A percentile compares a stretch with the other conserved stretches of the same genome.
Evolutionary conservation across 1,140 invertebrate genomes (phyloP).

Genomic region (Ruditapes philippinarum): DNA sequence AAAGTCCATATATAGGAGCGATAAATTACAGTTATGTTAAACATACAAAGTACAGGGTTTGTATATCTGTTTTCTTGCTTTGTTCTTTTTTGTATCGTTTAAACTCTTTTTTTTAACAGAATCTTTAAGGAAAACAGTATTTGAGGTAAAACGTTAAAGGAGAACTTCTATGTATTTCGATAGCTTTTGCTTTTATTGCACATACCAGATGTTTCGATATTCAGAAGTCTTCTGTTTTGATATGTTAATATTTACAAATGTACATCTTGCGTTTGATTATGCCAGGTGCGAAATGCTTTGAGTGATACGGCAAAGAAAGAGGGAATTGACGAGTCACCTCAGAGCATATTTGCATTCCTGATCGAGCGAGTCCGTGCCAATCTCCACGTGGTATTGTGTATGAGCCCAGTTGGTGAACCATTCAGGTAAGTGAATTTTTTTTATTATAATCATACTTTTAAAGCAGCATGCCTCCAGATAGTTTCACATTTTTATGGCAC

Average conservation of each 20-base stretch:
- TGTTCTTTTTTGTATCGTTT: too few relatives aligned
- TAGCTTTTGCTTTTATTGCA: background rate
- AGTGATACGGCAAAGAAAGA: slow-evolving; percentile 90
- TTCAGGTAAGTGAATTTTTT: slow-evolving; percentile 86
- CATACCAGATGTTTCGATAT: background rate
- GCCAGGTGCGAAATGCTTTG: slow-evolving; percentile 91
- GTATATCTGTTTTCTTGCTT: too few relatives aligned
- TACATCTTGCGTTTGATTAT: slow-evolving; percentile 65
- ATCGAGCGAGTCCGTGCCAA: slow-evolving; percentile 92
- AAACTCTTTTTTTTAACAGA: too few relatives aligned
- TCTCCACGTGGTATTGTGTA: slow-evolving; percentile 93
- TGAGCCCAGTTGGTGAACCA: slow-evolving; percentile 94
- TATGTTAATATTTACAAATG: background rate
- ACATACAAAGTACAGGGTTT: too few relatives aligned
- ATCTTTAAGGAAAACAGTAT: too few relatives aligned
- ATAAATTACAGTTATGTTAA: too few relatives aligned
- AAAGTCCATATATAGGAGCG: too few relatives aligned
- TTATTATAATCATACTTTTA: too few relatives aligned
- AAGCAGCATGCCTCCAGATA: too few relatives aligned
- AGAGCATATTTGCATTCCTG: slow-evolving; percentile 91
- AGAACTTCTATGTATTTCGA: too few relatives aligned
- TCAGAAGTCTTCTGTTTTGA: background rate
- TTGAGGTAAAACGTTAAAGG: too few relatives aligned
- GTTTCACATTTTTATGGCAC: too few relatives aligned
- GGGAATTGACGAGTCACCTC: slow-evolving; percentile 89